Evolutionary conservation across 1,140 invertebrate genomes (phyloP).

Genomic region (Drosophila ohnishii): DNA sequence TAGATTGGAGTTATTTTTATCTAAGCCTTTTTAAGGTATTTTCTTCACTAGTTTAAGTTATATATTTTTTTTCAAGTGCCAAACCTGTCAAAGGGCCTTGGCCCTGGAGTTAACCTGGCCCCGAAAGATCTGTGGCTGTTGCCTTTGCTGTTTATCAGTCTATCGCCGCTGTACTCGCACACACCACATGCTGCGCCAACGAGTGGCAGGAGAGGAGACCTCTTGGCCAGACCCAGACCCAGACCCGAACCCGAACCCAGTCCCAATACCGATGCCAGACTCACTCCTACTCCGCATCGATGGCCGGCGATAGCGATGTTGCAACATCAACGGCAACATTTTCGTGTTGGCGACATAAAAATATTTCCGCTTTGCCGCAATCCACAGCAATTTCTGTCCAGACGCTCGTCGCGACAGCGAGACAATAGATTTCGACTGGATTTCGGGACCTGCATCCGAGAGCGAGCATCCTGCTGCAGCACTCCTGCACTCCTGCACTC

Average conservation of each 20-base stretch:
- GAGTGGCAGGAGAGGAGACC: constrained; percentile 34
- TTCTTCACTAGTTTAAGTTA: neutral
- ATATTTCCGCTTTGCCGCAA: constrained; percentile 70
- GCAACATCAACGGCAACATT: constrained; percentile 56
- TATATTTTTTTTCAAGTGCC: constrained; percentile 24
- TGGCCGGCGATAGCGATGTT: constrained; percentile 61
- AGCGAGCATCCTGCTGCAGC: constrained; percentile 20
- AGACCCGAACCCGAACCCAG: neutral
- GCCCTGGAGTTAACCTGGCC: constrained; percentile 23
- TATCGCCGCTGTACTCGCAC: constrained; percentile 68
- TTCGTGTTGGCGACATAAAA: constrained; percentile 70
- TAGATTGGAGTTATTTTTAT: neutral
- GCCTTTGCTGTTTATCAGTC: constrained; percentile 71
- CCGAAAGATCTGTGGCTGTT: constrained; percentile 40
- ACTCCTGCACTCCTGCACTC: constrained; percentile 13
- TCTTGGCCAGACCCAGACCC: constrained; percentile 25
- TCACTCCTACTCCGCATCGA: constrained; percentile 33
- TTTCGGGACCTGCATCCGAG: constrained; percentile 38
- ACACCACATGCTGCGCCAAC: constrained; percentile 71
- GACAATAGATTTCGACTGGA: constrained; percentile 54
- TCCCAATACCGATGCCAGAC: constrained; percentile 2
- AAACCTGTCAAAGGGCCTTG: constrained; percentile 54
- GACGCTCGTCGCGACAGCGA: constrained; percentile 44
- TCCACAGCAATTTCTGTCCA: constrained; percentile 25
- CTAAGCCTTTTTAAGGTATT: neutral